A percentile compares a stretch with the other conserved stretches of the same genome.
These are phyloP conservation scores for Botia kubotai DNA, from an alignment of 2,797 vertebrate species.

Conservation along the genomic window DNA sequence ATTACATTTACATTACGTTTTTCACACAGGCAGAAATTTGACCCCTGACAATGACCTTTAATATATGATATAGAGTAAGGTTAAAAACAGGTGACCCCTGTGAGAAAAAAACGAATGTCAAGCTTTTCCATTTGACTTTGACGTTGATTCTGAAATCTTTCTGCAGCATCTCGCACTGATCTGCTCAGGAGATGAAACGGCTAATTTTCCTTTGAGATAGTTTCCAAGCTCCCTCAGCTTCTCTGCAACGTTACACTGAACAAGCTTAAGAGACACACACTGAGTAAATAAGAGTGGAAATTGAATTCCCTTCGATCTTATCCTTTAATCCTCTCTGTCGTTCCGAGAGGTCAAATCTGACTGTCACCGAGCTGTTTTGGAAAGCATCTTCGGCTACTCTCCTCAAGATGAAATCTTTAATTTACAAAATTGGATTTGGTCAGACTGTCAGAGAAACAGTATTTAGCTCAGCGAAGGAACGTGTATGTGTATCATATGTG, in stretches of 20 bases:
- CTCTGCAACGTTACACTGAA: slow-evolving; percentile 31
- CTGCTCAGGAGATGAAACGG: slow-evolving; percentile 18
- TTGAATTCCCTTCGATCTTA: slow-evolving; percentile 47
- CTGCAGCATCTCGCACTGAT: background rate
- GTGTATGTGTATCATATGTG: background rate
- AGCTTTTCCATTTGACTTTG: background rate
- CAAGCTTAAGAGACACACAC: slow-evolving; percentile 39
- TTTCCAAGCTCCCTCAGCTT: slow-evolving; percentile 18
- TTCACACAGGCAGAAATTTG: background rate
- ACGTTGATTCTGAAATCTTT: slow-evolving; percentile 9
- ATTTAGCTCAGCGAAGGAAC: slow-evolving; percentile 1
- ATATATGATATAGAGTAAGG: background rate
- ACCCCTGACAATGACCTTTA: background rate
- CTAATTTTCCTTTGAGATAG: slow-evolving; percentile 16
- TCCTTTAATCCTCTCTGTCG: slow-evolving; percentile 45
- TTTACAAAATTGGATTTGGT: slow-evolving; percentile 39
- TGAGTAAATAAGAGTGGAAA: slow-evolving; percentile 48
- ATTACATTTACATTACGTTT: background rate
- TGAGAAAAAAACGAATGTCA: background rate
- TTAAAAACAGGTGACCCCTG: background rate
- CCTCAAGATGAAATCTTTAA: slow-evolving; percentile 19
- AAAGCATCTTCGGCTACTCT: slow-evolving; percentile 23
- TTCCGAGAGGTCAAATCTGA: slow-evolving; percentile 40
- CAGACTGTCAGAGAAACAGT: slow-evolving; percentile 19
- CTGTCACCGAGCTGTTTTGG: slow-evolving; percentile 31